A percentile compares a stretch with the other conserved stretches of the same genome.
Evolutionary conservation across 2,113 vertebrate genomes (phyloP).

Genomic region (Corythaixoides concolor): DNA sequence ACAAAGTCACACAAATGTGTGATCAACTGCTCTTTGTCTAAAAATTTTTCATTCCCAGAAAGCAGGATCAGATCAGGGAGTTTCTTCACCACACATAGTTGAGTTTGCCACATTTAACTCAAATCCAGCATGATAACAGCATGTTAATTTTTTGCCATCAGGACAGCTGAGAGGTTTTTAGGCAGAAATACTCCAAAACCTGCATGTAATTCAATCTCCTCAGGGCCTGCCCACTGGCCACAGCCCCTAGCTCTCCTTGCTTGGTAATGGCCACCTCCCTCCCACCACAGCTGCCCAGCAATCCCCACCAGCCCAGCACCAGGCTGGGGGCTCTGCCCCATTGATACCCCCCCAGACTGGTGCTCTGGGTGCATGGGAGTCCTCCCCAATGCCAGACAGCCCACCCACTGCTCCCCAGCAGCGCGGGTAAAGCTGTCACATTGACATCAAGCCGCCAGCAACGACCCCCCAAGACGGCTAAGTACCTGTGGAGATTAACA

Average conservation of each 20-base stretch:
- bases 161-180: not conserved
- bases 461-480: rapidly evolving
- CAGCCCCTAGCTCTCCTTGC: not conserved
- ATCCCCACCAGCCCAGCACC: not conserved
- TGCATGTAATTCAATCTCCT: not conserved
- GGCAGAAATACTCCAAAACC: not conserved
- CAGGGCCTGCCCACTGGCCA: not conserved
- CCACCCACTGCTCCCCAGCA: not conserved
- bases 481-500: not conserved
- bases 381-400: no score
- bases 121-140: not conserved
- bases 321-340: not conserved
- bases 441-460: not conserved
- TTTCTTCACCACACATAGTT: not conserved
- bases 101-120: not conserved
- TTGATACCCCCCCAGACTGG: rapidly evolving
- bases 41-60: not conserved
- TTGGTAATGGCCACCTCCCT: not conserved
- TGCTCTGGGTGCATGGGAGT: not conserved
- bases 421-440: not conserved
- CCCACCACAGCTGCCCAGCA: rapidly evolving
- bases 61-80: not conserved
- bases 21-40: not conserved
- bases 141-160: not conserved
- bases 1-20: not conserved